Evolutionary conservation across 2,888 invertebrate species (phyloP).

Genomic region (Tanaodytes sp.): DNA sequence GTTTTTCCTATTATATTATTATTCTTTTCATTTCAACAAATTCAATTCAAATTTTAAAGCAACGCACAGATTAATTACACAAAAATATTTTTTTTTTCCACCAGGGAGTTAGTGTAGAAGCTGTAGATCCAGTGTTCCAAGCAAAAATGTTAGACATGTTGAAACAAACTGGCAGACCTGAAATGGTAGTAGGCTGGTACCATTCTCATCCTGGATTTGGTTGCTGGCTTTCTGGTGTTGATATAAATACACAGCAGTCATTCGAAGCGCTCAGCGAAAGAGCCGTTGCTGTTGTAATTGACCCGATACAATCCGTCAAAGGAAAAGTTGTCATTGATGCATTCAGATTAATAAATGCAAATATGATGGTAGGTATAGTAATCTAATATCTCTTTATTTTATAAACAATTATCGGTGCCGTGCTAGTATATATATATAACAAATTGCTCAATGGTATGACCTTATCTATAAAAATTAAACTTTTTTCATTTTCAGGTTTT

Average conservation of each 20-base stretch:
- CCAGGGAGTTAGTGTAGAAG: constrained; percentile 97
- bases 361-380: constrained; percentile 92
- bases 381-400: too few relatives aligned
- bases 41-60: too few relatives aligned
- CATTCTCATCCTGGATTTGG: constrained; percentile 99
- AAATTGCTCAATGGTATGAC: too few relatives aligned
- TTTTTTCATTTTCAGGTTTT: constrained; percentile 76
- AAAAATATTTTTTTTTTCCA: neutral
- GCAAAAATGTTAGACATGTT: constrained; percentile 99
- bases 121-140: constrained; percentile 99
- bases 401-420: too few relatives aligned
- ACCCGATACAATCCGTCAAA: constrained; percentile 99
- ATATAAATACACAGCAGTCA: constrained; percentile 92
- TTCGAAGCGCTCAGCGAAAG: constrained; percentile 98
- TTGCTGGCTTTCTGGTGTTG: constrained; percentile 99
- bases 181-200: constrained; percentile 99
- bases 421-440: too few relatives aligned
- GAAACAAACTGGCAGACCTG: constrained; percentile 97
- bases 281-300: constrained; percentile 99
- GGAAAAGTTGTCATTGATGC: constrained; percentile 99
- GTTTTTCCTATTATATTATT: too few relatives aligned
- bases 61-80: too few relatives aligned
- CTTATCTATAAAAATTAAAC: too few relatives aligned
- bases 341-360: constrained; percentile 98
- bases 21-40: too few relatives aligned